phyloP scores from a whole-genome alignment of 2,888 invertebrate genomes.

The Cremastobaeus sp. region DNA sequence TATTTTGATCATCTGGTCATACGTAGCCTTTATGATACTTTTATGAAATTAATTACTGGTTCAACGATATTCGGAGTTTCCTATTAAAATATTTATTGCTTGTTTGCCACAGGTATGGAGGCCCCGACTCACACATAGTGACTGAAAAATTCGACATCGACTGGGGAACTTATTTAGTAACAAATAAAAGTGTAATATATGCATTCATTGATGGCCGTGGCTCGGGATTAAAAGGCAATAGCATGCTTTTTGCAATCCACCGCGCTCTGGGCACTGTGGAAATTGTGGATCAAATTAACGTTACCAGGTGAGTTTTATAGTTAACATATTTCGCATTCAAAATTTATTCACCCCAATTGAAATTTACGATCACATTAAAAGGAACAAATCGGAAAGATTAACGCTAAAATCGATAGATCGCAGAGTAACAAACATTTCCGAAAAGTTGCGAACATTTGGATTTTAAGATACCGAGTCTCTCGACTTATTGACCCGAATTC shows the following conservation, averaged over 20 bases:
- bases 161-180: conserved; percentile 93
- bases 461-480: too few species aligned
- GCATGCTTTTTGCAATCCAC: conserved; percentile 89
- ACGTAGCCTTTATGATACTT: too few species aligned
- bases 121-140: conserved; percentile 93
- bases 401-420: too few species aligned
- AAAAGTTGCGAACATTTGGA: too few species aligned
- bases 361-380: neutral
- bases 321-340: neutral
- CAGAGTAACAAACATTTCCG: too few species aligned
- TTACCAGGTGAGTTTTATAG: conserved; percentile 82
- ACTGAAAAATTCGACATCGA: conserved; percentile 89
- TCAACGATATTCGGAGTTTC: neutral
- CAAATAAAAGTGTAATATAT: conserved; percentile 90
- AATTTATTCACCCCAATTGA: neutral
- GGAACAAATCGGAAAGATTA: too few species aligned
- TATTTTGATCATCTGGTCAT: too few species aligned
- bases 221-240: conserved; percentile 90
- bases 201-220: conserved; percentile 95
- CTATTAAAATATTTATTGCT: neutral
- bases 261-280: conserved; percentile 92
- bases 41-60: neutral
- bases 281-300: conserved; percentile 93
- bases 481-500: too few species aligned
- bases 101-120: conserved; percentile 86